Conservation (phyloP, 2,888 invertebrate species). For the Drosophila dives region DNA sequence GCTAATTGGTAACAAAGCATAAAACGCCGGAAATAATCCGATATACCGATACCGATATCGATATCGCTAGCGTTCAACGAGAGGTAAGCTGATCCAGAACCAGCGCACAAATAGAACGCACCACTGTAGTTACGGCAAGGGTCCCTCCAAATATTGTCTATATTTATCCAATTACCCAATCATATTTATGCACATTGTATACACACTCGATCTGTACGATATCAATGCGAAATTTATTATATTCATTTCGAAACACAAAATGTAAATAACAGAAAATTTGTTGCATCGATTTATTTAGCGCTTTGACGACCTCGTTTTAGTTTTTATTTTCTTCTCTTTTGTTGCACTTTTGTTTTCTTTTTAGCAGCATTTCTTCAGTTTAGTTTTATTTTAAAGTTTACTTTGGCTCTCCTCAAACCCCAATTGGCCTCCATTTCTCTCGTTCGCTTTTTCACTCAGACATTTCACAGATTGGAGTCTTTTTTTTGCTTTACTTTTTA, state of each 20-base stretch:
- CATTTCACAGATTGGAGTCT: constrained; percentile 47
- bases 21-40: constrained; percentile 53
- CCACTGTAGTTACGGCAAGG: constrained; percentile 42
- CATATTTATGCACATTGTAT: constrained; percentile 18
- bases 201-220: constrained; percentile 23
- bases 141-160: constrained; percentile 28
- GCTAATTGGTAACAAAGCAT: constrained; percentile 24
- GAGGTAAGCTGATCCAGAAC: constrained; percentile 65
- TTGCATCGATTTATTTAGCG: constrained; percentile 23
- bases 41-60: constrained; percentile 42
- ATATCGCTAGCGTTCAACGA: constrained; percentile 44
- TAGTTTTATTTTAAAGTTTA: constrained; percentile 42
- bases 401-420: constrained; percentile 46
- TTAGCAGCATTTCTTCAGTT: constrained; percentile 18
- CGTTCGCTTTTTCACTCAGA: constrained; percentile 13
- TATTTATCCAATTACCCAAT: constrained; percentile 10
- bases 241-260: constrained; percentile 28
- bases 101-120: constrained; percentile 42
- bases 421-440: constrained; percentile 42
- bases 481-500: constrained; percentile 19
- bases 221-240: constrained; percentile 15
- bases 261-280: constrained; percentile 54
- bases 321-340: constrained; percentile 23
- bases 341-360: constrained; percentile 27
- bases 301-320: constrained; percentile 54